Percentiles rank a stretch among this genome's conserved stretches.
These are phyloP conservation scores for Cacatua alba DNA, from an alignment of 2,113 vertebrate genomes.

Conservation along the genomic window DNA sequence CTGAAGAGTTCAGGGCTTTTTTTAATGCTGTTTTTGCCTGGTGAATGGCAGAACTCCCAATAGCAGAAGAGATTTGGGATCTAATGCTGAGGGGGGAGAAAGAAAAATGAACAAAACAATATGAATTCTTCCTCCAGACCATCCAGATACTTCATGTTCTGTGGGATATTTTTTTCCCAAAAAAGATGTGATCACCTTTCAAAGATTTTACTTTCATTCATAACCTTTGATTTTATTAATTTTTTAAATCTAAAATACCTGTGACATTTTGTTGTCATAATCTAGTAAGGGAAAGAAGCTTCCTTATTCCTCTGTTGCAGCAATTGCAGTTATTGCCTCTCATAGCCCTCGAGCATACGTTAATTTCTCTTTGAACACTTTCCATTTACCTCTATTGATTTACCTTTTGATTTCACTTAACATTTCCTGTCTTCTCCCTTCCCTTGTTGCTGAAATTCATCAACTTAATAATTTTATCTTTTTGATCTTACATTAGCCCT, in stretches of 20 bases:
- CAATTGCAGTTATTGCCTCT: constrained; percentile 21
- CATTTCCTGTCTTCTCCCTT: constrained; percentile 1
- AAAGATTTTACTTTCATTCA: neutral
- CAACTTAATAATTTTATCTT: constrained; percentile 41
- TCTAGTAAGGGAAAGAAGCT: neutral
- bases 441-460: constrained; percentile 30
- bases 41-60: neutral
- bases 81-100: neutral
- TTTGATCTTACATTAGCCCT: constrained; percentile 37
- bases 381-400: constrained; percentile 63
- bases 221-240: neutral
- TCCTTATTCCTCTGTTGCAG: constrained; percentile 18
- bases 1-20: neutral
- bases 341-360: constrained; percentile 16
- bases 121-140: neutral
- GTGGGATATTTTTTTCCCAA: neutral
- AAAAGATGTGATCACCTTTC: neutral
- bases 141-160: neutral
- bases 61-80: neutral
- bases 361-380: constrained; percentile 58
- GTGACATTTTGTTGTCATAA: neutral
- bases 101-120: neutral
- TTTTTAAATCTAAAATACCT: neutral
- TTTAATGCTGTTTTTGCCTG: neutral
- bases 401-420: constrained; percentile 47